phyloP scores from a whole-genome alignment of 2,888 invertebrate genomes.

The Pseudococcus viburni region DNA sequence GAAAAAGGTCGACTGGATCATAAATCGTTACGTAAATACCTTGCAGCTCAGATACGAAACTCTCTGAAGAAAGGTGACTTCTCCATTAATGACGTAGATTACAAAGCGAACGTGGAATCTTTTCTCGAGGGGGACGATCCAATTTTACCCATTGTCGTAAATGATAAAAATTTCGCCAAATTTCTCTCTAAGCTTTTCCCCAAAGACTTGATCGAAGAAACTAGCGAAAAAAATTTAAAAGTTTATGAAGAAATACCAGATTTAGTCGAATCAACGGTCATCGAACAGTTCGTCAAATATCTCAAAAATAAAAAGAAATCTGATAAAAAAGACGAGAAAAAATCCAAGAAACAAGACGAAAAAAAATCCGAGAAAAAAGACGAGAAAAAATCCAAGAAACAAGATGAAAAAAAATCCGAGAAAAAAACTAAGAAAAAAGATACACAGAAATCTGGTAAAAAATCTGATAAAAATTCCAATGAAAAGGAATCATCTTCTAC shows the following conservation, averaged over 20 bases:
- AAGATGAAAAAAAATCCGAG: neutral
- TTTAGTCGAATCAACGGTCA: neutral
- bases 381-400: neutral
- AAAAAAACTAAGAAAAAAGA: too few relatives aligned
- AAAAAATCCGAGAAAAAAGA: neutral
- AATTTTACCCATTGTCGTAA: neutral
- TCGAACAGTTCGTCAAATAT: neutral
- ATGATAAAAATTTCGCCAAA: neutral
- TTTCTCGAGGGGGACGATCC: neutral
- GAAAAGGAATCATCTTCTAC: too few relatives aligned
- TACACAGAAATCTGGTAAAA: too few relatives aligned
- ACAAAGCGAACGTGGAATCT: neutral
- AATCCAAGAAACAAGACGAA: neutral
- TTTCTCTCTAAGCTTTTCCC: neutral
- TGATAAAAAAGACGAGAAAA: neutral
- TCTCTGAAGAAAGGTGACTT: neutral
- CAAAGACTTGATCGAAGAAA: neutral
- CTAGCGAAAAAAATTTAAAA: neutral
- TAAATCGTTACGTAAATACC: neutral
- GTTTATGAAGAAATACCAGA: neutral
- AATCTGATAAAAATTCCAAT: too few relatives aligned
- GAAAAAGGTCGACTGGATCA: neutral
- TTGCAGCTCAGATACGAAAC: neutral
- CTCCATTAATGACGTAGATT: neutral
- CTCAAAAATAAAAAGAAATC: neutral